Evolutionary conservation across 2,797 vertebrate species (phyloP), one percentile per base, ranked within the genome.

Genomic region (Danio tinwini): DNA sequence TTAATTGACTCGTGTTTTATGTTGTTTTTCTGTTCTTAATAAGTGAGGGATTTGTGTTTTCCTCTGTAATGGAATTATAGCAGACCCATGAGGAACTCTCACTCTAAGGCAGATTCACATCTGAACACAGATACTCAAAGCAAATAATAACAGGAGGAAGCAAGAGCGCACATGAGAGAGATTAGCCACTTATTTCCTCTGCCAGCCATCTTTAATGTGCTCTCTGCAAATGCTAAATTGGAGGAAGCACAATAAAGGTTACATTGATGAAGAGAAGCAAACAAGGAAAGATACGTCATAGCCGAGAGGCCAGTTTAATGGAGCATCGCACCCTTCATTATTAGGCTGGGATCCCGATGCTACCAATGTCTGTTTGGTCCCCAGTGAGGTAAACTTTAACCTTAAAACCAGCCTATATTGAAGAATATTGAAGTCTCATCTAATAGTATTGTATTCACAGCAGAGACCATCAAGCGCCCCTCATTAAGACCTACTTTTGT

Each of bases 1-100:
- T 79, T 81, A 74, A 68, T 63, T 49, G 10, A 65, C 16, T n/a
- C 12, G n/a, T 55, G 52, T 37, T 63, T 78, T 61, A 55, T 37
- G 56, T 70, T 79, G 72, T 70, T 83, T 73, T 50, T 67, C 75
- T 78, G 69, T 85, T 73, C 44, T 73, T 55, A 39, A 45, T 78
- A 85, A 85, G 61, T 74, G 29, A 69, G 65, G 74, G 73, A 80
- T 81, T 85, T 82, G 56, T 52, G 67, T 42, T 62, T 72, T 80
- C 75, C 67, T 80, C 52, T 83, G 70, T 63, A 85, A 81, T 80
- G 67, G 62, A 78, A 81, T 85, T 85, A 83, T 56, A 80, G 49
- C 52, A 42, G 52, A 44, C 69, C 21, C 78, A 39, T 45, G 52
- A 72, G 69, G 50, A 59, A n/a, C 29, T 49, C 9, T 7, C 53